A percentile compares a stretch with the other conserved stretches of the same genome.
phyloP scores from a whole-genome alignment of 2,797 vertebrate species.

The Muscicapa comitata region DNA sequence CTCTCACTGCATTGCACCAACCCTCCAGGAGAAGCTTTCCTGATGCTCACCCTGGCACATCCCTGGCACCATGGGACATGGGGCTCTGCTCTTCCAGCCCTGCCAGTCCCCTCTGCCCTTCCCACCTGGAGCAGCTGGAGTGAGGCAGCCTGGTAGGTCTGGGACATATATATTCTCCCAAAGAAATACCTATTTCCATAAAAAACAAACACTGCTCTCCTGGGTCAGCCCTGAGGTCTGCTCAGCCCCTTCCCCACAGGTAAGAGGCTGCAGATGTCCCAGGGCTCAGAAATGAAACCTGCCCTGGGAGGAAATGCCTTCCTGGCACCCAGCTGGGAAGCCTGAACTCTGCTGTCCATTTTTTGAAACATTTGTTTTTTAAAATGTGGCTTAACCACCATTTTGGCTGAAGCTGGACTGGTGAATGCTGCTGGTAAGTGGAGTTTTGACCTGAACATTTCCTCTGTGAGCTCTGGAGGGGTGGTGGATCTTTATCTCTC shows the following conservation, averaged over 20 bases:
- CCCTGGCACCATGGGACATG: fast-evolving
- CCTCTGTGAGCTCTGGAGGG: not conserved
- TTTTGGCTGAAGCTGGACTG: not conserved
- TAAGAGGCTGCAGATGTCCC: not conserved
- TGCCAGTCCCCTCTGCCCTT: not conserved
- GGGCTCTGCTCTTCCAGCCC: not conserved
- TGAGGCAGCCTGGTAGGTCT: not conserved
- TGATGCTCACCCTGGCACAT: not conserved
- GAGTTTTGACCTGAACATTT: not conserved
- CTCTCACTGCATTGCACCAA: not conserved
- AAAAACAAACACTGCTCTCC: not conserved
- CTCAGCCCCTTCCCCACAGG: not conserved
- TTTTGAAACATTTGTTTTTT: not conserved
- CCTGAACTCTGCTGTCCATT: not conserved
- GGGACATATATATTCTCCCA: fast-evolving
- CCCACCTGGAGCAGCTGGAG: not conserved
- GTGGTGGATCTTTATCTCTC: conserved; percentile 1
- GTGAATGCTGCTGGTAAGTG: not conserved
- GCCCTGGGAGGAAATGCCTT: not conserved
- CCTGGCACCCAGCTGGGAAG: not conserved
- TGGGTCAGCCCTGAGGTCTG: not conserved
- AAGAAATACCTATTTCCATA: not conserved
- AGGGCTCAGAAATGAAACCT: not conserved
- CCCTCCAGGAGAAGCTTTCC: not conserved
- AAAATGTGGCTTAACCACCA: not conserved